Percentiles rank a stretch among this genome's conserved stretches.
Evolutionary conservation across 1,140 invertebrate species (phyloP).

Genomic region (Rhagoletis zephyria): DNA sequence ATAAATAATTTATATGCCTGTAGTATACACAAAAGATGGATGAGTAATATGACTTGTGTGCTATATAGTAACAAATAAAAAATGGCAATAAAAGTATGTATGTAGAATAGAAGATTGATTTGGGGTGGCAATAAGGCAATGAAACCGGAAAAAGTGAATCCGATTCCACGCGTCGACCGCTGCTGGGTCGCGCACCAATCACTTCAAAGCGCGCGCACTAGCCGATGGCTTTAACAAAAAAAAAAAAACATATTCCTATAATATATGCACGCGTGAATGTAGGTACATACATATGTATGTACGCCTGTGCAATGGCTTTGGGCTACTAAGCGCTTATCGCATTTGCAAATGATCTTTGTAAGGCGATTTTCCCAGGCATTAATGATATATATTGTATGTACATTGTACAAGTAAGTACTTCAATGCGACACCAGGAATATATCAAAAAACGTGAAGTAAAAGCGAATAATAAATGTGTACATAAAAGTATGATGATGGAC

Average conservation of each 20-base stretch:
- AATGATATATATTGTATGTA: neutral
- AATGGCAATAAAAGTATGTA: slow-evolving; percentile 6
- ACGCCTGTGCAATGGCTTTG: neutral
- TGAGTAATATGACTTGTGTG: slow-evolving; percentile 23
- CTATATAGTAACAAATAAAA: slow-evolving; percentile 33
- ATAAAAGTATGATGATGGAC: neutral
- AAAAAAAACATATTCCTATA: neutral
- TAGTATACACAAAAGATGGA: neutral
- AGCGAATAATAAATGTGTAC: slow-evolving; percentile 5
- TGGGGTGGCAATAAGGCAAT: slow-evolving; percentile 34
- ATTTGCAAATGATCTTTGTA: slow-evolving; percentile 41
- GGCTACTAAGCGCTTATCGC: slow-evolving; percentile 44
- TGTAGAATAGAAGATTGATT: slow-evolving; percentile 3
- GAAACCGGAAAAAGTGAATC: slow-evolving; percentile 36
- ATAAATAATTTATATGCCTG: slow-evolving; percentile 36
- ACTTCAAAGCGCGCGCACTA: slow-evolving; percentile 32
- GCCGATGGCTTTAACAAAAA: neutral
- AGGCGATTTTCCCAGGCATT: slow-evolving; percentile 46
- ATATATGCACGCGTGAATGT: neutral
- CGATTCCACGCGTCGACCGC: neutral
- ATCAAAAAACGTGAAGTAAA: slow-evolving; percentile 1
- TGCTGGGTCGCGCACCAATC: slow-evolving; percentile 30
- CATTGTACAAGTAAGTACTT: neutral
- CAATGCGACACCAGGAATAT: neutral
- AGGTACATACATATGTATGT: neutral